Base-by-base conservation (phyloP, 2,888 invertebrate species). In the Teleogryllus oceanicus region DNA sequence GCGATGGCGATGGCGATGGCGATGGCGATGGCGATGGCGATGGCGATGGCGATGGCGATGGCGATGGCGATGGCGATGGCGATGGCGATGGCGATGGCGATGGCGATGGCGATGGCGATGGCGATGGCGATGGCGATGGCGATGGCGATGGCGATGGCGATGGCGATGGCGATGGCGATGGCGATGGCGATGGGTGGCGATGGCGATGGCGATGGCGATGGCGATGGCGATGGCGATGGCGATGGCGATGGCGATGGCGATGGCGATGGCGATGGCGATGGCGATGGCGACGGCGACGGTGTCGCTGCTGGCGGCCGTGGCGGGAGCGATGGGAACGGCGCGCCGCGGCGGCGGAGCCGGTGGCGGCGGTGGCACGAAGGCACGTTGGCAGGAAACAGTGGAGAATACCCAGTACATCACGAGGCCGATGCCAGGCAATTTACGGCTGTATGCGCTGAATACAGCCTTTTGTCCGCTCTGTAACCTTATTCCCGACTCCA, bases 391-490 rank as follows among this genome's bases (percentile, higher is more conserved):
- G 74, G 20, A n/a, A 79, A 76, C 20, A 78, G 37, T 8, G 78
- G 20, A 18, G 78, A 50, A 18, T 50, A 78, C 62, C 62, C 50
- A 16, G 51, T 21, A 24, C 62, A 16, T 20, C 18, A 18, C 74
- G 62, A 74, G 21, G 77, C 49, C 24, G 80, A 77, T 49, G 79
- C 76, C 21, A 77, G 62, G 1, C 50, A 62, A 18, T 16, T 50
- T 3, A 76, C 75, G 21, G 80, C 76, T n/a, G 80, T 62, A 62
- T 16, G 79, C 76, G 50, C 51, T 77, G 37, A 37, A 37, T 37
- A 8, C 37, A 37, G 37, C 37, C 37, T 37, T 37, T 37, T 37
- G 37, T 37, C 37, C 37, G 37, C 37, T 37, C 5, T 37, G 37
- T 37, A 37, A 37, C 37, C 37, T 37, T 37, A 37, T 37, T 37